Base-by-base conservation (phyloP, 2,888 invertebrate species). In the Drosophila colorata region DNA sequence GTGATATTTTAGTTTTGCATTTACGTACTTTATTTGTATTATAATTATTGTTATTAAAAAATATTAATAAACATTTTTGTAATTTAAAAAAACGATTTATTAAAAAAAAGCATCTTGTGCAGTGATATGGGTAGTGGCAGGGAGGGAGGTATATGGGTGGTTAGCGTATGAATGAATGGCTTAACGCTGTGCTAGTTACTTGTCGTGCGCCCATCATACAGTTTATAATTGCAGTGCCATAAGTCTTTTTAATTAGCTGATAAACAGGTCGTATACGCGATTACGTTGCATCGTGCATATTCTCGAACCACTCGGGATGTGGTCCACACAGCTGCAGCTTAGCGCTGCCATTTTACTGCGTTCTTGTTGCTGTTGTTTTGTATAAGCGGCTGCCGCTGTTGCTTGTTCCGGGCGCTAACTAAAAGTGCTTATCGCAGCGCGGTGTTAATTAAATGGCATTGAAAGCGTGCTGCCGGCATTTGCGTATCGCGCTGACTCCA, bases 171-270 rank as follows among this genome's bases (percentile, higher is more conserved):
- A 13, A 31, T 31, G 11, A 11, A 31, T 11, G 0, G 11, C 11
- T 31, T n/a, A 11, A 6, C 14, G 4, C 20, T 41, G 31, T 2
- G 37, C 5, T 25, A 16, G 51, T 51, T 52, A 40, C 51, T 41
- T 11, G 31, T 31, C 31, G 40, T 9, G 40, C 23, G 31, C 33
- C 20, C 53, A 41, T 41, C 41, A 43, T 41, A 31, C 6, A 65
- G 69, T 66, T 83, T 60, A 65, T 61, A 64, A 60, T 51, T 77
- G 71, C 71, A 69, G 59, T 41, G 61, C 55, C 61, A 78, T 81
- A 79, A 78, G 69, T 78, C 82, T 65, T 63, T 68, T 78, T 81
- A 78, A 81, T 75, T 82, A 81, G 63, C 66, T 68, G 75, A 67
- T 81, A 78, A 81, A 65, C 78, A 81, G 56, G 66, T 81, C 61